Conservation (phyloP, 1,140 invertebrate genomes). For the Thaumatotibia leucotreta region DNA sequence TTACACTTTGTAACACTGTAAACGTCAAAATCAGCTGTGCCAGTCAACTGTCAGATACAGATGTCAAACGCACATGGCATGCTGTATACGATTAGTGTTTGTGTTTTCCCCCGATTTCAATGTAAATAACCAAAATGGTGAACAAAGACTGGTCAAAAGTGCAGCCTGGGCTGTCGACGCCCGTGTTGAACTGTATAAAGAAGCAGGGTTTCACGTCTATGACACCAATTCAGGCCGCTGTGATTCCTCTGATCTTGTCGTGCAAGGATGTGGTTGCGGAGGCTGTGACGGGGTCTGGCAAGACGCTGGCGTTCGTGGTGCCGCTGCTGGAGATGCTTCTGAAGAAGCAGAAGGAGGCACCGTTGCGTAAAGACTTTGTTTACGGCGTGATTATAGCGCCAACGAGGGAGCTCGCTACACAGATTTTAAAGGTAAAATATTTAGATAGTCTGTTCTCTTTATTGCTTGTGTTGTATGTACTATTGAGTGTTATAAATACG, state of each 20-base stretch:
- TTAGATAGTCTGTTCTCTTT: slow-evolving; percentile 10
- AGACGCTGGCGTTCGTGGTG: slow-evolving; percentile 96
- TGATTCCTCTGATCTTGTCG: slow-evolving; percentile 92
- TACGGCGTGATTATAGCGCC: slow-evolving; percentile 94
- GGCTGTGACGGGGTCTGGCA: slow-evolving; percentile 97
- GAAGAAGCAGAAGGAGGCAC: slow-evolving; percentile 78
- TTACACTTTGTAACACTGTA: background rate
- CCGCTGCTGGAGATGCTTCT: slow-evolving; percentile 92
- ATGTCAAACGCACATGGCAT: slow-evolving; percentile 42
- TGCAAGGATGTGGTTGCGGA: slow-evolving; percentile 98
- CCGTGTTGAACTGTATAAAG: slow-evolving; percentile 53
- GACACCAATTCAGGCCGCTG: slow-evolving; percentile 83
- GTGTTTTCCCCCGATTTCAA: background rate
- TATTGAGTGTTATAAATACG: too few relatives aligned
- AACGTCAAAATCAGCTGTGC: slow-evolving; percentile 11
- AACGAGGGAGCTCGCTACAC: slow-evolving; percentile 93
- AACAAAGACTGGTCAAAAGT: slow-evolving; percentile 61
- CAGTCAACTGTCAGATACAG: background rate
- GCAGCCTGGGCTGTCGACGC: slow-evolving; percentile 41
- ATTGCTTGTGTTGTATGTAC: background rate
- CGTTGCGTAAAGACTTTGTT: slow-evolving; percentile 87
- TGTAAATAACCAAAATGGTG: slow-evolving; percentile 43
- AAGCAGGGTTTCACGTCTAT: slow-evolving; percentile 58
- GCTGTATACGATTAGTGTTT: background rate
- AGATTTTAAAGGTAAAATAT: slow-evolving; percentile 86